Conservation (phyloP, 2,797 vertebrate genomes). For the Cephalopachus bancanus region DNA sequence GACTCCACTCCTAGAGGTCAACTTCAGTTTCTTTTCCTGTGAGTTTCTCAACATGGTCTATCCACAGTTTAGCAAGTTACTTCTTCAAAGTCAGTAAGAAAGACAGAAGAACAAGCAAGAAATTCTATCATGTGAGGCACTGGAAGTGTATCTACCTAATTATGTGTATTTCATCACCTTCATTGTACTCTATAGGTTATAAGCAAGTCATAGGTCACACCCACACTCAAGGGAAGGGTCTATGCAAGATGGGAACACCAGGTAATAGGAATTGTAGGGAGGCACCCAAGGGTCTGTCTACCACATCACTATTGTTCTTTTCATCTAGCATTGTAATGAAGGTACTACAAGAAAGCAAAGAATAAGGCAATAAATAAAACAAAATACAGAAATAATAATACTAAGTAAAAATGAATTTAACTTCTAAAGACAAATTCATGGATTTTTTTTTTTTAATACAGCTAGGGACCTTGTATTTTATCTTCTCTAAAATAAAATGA, state of each 20-base stretch:
- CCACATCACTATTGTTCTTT: background rate
- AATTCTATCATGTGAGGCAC: too few species aligned
- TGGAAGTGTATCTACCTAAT: too few species aligned
- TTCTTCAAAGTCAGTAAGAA: background rate
- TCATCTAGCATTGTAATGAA: background rate
- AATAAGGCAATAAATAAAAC: background rate
- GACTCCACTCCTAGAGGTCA: background rate
- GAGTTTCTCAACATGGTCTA: background rate
- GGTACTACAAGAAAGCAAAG: background rate
- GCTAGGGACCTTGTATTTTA: background rate
- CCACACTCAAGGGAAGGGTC: background rate
- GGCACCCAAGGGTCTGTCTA: too few species aligned
- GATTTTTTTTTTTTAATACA: background rate
- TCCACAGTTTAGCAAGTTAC: too few species aligned
- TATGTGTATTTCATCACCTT: background rate
- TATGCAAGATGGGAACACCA: background rate
- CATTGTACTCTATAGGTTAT: background rate
- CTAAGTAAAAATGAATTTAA: background rate
- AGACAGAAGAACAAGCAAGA: background rate
- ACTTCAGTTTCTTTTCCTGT: background rate
- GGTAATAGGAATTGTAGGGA: background rate
- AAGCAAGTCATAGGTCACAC: background rate
- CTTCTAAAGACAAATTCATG: background rate
- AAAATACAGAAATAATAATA: background rate
- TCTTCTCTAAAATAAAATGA: background rate